Base-by-base conservation (phyloP, 37 sponge, comb jelly and placozoan species). In the Hexactinellida sp. region DNA sequence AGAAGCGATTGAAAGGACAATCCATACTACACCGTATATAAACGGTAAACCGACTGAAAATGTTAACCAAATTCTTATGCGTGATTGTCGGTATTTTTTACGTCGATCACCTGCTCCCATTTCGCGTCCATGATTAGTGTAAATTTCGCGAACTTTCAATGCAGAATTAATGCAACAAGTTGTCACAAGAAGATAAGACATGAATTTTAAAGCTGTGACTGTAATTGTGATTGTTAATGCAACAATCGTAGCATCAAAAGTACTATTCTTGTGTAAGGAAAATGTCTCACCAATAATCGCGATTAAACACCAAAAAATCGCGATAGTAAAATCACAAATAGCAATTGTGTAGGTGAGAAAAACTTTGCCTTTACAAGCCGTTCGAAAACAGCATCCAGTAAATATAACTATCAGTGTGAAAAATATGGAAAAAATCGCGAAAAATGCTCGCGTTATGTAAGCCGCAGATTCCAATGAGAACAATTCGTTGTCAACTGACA, bases 321-420 rank as follows among this genome's bases (percentile, higher is more conserved):
- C 76, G 30, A 63, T 63, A 7, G 13, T 63, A 63, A 63, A 63
- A n/a, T 63, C 76, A 28, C 76, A 63, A 63, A 63, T 28, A 63
- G 76, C 76, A 63, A 63, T 23, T n/a, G 30, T 21, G 13, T 63
- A 63, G 3, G 76, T 63, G 3, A 63, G 30, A 63, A 63, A 63
- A 63, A 63, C 76, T n/a, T 63, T 63, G 19, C 76, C 76, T 63
- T 63, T 63, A 63, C 76, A 63, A 63, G 76, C 76, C 34, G 76
- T 63, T 7, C 76, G 25, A 23, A 63, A 63, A n/a, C 76, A 63
- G 13, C 76, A 63, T 63, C 76, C 76, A 21, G 34, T 28, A 25
- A n/a, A 25, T 28, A 63, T 28, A 7, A 63, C 76, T 32, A 63
- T 10, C 21, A 28, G 5, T 7, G 76, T 63, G 25, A 63, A 10